Evolutionary conservation across 2,113 vertebrate species (phyloP).

Genomic region (Emydura subglobosa): DNA sequence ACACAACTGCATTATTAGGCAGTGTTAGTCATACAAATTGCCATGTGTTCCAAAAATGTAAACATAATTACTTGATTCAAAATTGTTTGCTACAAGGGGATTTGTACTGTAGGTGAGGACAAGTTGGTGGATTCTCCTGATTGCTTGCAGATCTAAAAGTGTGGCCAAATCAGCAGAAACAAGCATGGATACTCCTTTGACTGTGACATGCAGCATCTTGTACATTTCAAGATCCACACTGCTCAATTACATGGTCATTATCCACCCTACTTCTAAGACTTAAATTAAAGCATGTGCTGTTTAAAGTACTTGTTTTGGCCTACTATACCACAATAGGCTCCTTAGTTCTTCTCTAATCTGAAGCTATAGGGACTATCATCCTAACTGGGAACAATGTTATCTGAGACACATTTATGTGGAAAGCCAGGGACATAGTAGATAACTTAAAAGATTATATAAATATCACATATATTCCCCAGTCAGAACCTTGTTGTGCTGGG

Average conservation of each 20-base stretch:
- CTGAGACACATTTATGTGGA: background rate
- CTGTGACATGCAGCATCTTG: background rate
- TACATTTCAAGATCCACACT: background rate
- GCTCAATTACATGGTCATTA: background rate
- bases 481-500: background rate
- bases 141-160: background rate
- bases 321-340: background rate
- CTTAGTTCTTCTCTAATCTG: background rate
- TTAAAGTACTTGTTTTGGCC: background rate
- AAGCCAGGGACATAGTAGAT: background rate
- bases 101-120: background rate
- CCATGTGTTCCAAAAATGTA: background rate
- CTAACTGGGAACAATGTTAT: background rate
- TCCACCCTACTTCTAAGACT: background rate
- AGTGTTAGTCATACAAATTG: background rate
- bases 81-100: background rate
- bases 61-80: background rate
- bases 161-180: constrained; percentile 15
- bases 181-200: background rate
- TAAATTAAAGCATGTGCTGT: background rate
- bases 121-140: background rate
- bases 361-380: background rate
- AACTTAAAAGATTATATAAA: background rate
- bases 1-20: background rate
- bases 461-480: background rate